Conservation (phyloP, 2,797 vertebrate genomes). For the Rhabdomys pumilio region DNA sequence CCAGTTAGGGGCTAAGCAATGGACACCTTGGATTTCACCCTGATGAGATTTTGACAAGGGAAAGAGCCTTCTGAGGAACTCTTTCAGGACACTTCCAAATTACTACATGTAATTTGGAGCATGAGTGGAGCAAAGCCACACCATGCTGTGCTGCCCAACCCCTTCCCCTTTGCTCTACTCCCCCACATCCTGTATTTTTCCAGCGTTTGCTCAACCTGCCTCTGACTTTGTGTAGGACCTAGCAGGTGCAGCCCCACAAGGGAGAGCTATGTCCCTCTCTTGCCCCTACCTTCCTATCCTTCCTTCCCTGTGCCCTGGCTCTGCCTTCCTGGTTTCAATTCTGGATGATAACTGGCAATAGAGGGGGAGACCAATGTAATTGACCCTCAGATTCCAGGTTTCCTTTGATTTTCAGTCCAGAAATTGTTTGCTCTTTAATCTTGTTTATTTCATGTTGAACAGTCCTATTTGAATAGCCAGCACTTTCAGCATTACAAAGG, state of each 20-base stretch:
- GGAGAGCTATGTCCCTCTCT: not conserved
- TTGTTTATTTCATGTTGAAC: conserved; percentile 61
- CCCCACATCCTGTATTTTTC: conserved; percentile 42
- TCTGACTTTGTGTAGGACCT: conserved; percentile 63
- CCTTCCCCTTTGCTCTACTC: not conserved
- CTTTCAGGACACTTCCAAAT: conserved; percentile 69
- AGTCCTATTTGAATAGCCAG: conserved; percentile 60
- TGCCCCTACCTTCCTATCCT: not conserved
- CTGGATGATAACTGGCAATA: conserved; percentile 77
- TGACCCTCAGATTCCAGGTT: conserved; percentile 22
- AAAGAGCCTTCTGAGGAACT: conserved; percentile 71
- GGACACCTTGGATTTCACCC: conserved; percentile 61
- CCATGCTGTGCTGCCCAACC: not conserved
- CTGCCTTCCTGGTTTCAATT: conserved; percentile 64
- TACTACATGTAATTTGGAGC: conserved; percentile 67
- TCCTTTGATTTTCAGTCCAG: conserved; percentile 45
- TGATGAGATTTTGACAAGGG: conserved; percentile 71
- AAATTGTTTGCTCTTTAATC: not conserved
- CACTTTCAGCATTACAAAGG: conserved; percentile 62
- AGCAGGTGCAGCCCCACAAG: conserved; percentile 2
- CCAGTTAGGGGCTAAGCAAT: conserved; percentile 78
- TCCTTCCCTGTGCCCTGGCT: conserved; percentile 10
- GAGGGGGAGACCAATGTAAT: conserved; percentile 31
- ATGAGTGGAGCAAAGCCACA: conserved; percentile 76
- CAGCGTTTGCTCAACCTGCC: conserved; percentile 56